These are phyloP conservation scores for Aphrophora alni DNA, from an alignment of 2,888 invertebrate genomes.

Conservation along the genomic window DNA sequence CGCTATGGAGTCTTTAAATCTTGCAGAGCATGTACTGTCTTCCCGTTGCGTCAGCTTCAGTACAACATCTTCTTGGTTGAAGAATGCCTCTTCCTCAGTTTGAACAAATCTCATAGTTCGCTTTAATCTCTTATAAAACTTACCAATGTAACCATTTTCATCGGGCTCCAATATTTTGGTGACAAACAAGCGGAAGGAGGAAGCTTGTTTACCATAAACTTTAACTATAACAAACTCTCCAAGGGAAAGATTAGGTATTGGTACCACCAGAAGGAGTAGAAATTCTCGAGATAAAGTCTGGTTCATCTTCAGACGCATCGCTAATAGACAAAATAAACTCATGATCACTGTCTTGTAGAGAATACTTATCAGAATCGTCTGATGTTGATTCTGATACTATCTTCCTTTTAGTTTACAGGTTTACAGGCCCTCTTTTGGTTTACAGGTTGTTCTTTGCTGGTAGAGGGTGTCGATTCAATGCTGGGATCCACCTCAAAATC, in stretches of 20 bases:
- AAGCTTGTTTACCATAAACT: conserved; percentile 34
- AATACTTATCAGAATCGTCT: conserved; percentile 27
- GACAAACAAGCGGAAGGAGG: conserved; percentile 27
- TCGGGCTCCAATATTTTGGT: conserved; percentile 26
- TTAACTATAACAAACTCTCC: conserved; percentile 29
- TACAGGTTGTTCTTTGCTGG: conserved; percentile 7
- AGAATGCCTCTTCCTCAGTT: no score
- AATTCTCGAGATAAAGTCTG: no score
- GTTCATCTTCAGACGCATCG: conserved; percentile 19
- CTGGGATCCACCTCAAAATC: conserved; percentile 15
- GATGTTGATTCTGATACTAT: background rate
- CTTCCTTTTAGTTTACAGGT: conserved; percentile 10
- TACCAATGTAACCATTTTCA: conserved; percentile 33
- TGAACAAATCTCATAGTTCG: no score
- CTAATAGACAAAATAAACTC: background rate
- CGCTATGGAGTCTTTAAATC: no score
- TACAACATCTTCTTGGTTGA: conserved; percentile 29
- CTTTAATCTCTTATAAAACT: conserved; percentile 40
- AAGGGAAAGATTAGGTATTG: conserved; percentile 26
- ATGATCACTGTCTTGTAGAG: conserved; percentile 23
- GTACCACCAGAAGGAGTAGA: no score
- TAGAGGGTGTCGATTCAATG: background rate
- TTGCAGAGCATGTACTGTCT: no score
- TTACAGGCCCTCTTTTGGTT: conserved; percentile 13
- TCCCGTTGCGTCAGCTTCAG: no score